These are phyloP conservation scores for Erpetoichthys calabaricus DNA, from an alignment of 2,797 vertebrate species.

Conservation along the genomic window DNA sequence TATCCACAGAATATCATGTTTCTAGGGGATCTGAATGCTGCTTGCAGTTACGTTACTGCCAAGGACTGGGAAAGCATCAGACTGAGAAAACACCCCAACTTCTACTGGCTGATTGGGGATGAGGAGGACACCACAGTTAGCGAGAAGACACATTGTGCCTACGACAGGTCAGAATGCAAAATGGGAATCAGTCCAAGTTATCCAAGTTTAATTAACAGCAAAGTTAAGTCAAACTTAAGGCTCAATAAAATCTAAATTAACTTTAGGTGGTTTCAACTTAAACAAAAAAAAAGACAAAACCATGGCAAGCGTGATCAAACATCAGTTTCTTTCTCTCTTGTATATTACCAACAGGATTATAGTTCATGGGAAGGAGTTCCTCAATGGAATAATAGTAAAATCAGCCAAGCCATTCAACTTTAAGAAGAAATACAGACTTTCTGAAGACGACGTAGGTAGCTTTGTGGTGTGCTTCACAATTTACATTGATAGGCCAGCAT, in stretches of 20 bases:
- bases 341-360: constrained; percentile 51
- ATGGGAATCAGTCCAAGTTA: too few species aligned
- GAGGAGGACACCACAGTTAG: constrained; percentile 62
- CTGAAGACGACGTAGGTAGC: constrained; percentile 56
- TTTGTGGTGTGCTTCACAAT: too few species aligned
- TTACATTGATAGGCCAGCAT: too few species aligned
- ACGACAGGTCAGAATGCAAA: constrained; percentile 50
- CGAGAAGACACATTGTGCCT: constrained; percentile 57
- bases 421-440: constrained; percentile 45
- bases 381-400: constrained; percentile 43
- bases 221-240: too few species aligned
- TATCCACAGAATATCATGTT: constrained; percentile 58
- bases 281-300: neutral
- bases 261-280: neutral
- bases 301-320: too few species aligned
- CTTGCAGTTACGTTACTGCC: constrained; percentile 53
- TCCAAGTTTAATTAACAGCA: too few species aligned
- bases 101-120: constrained; percentile 63
- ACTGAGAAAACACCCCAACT: constrained; percentile 45
- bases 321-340: too few species aligned
- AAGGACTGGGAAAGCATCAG: constrained; percentile 48
- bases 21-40: constrained; percentile 66
- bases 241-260: neutral
- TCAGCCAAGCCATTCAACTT: constrained; percentile 67
- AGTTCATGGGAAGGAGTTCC: constrained; percentile 51